A percentile compares a stretch with the other conserved stretches of the same genome.
These are phyloP conservation scores for Choreutis nemorana DNA, from an alignment of 2,888 invertebrate species.

Conservation along the genomic window DNA sequence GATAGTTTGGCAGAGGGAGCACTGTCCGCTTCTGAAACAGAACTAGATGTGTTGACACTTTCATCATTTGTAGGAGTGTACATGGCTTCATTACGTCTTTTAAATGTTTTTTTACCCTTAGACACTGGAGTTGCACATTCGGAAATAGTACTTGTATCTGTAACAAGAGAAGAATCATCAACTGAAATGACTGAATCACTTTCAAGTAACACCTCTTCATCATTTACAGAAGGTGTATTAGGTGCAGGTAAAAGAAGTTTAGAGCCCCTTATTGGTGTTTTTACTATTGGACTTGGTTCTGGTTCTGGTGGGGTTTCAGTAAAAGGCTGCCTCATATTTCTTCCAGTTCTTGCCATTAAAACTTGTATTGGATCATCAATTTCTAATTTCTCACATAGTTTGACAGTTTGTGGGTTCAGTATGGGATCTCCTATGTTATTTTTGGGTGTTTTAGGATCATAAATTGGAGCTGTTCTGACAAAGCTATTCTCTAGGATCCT, in stretches of 20 bases:
- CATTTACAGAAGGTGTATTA: slow-evolving; percentile 32
- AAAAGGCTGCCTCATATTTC: slow-evolving; percentile 32
- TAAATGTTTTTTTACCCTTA: slow-evolving; percentile 33
- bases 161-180: slow-evolving; percentile 19
- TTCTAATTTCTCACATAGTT: slow-evolving; percentile 72
- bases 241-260: slow-evolving; percentile 47
- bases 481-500: slow-evolving; percentile 79
- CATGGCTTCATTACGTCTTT: slow-evolving; percentile 49
- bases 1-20: slow-evolving; percentile 29
- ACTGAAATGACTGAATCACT: slow-evolving; percentile 16
- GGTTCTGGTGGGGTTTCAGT: slow-evolving; percentile 7
- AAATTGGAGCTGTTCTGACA: slow-evolving; percentile 74
- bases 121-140: slow-evolving; percentile 34
- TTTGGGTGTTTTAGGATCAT: slow-evolving; percentile 42
- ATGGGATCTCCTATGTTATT: slow-evolving; percentile 54
- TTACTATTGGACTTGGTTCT: slow-evolving; percentile 10
- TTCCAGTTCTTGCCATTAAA: slow-evolving; percentile 59
- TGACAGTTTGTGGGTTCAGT: slow-evolving; percentile 74
- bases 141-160: slow-evolving; percentile 16
- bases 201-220: slow-evolving; percentile 19
- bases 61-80: slow-evolving; percentile 38
- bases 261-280: slow-evolving; percentile 31
- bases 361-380: slow-evolving; percentile 84
- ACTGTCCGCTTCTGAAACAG: slow-evolving; percentile 23
- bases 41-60: slow-evolving; percentile 23